Evolutionary conservation across 2,797 vertebrate species (phyloP), one percentile per base, ranked within the genome.

Genomic region (Anabas testudineus): DNA sequence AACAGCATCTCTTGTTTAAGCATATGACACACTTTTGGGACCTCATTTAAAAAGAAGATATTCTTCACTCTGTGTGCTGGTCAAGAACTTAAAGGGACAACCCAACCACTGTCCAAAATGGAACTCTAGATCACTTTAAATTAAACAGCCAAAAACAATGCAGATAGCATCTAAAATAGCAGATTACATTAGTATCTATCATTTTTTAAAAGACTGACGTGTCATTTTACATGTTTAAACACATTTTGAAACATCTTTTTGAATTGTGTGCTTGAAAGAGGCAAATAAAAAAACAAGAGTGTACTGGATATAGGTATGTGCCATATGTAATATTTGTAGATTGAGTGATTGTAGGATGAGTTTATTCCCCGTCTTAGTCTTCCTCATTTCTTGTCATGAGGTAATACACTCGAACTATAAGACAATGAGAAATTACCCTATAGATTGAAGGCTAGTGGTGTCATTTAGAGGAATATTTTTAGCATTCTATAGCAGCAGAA

Each of bases 391-490:
- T 52, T 30, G 39, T 86, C 83, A 87, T 87, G 71, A 84, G 71
- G 52, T 67, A 28, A 84, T 88, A 81, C 63, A 2, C 39, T 39
- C 2, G 37, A 13, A 12, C 47, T 60, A 81, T 83, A 52, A 89
- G 80, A 82, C 52, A 71, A 70, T 28, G 54, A 70, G 51, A 78
- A 82, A 76, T 84, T 1, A 81, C 67, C 42, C 56, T 18, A 8
- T 52, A 65, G 69, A 76, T 57, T 36, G 59, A 63, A 76, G 63
- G 45, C 52, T 48, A 28, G 10, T n/a, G 3, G 51, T 24, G 43
- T 65, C 79, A 56, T 73, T 83, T 56, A 48, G 26, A 60, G 67
- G 43, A 7, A 74, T 91, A 89, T 91, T 90, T 91, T 84, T 90
- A 83, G 67, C 53, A 4, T 77, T 87, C 83, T 71, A 78, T 83